Base-by-base conservation (phyloP, 2,888 invertebrate species). In the Tolmerus cingulatus region DNA sequence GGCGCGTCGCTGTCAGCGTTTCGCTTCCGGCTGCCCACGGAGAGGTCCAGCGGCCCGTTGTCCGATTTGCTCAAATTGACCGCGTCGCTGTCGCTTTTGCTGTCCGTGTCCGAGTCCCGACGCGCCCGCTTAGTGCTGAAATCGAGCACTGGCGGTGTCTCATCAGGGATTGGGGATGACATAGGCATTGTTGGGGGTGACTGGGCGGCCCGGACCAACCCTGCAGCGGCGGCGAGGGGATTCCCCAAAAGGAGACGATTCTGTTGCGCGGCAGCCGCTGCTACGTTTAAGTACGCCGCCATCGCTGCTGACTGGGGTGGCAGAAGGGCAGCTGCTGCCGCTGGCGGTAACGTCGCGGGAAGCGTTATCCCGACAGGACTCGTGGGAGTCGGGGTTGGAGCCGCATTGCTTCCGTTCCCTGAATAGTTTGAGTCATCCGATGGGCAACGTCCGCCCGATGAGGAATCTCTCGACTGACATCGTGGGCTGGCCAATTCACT, bases 241-340 rank as follows among this genome's bases (percentile, higher is more conserved):
- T 97, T 96, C 90, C 96, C 95, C 91, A 97, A 94, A 89, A 97
- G 94, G 82, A 95, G 92, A 87, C 96, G 95, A 92, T 96, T 96
- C 90, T 96, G 96, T 90, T 95, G 95, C 0, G 95, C 95, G 2
- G 95, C 95, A 7, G 95, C 95, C 23, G 95, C 95, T 5, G 95
- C 95, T 4, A 96, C 96, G 88, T 95, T 95, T 87, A 96, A 94
- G 91, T 96, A 96, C 7, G 96, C 97, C 34, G 96, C 96, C 93
- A 97, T 96, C 2, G 96, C 96, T 2, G 96, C 96, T 5, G 96
- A 96, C 92, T 96, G 96, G 43, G 96, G 95, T 27, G 96, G 96
- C 90, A 96, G 92, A 27, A 96, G 93, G 16, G 95, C 94, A 37
- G 95, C 95, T 34, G 94, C 94, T 23, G 94, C 94, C 12, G 95